Evolutionary conservation across 2,113 vertebrate genomes (phyloP).

Genomic region (Scortum barcoo): DNA sequence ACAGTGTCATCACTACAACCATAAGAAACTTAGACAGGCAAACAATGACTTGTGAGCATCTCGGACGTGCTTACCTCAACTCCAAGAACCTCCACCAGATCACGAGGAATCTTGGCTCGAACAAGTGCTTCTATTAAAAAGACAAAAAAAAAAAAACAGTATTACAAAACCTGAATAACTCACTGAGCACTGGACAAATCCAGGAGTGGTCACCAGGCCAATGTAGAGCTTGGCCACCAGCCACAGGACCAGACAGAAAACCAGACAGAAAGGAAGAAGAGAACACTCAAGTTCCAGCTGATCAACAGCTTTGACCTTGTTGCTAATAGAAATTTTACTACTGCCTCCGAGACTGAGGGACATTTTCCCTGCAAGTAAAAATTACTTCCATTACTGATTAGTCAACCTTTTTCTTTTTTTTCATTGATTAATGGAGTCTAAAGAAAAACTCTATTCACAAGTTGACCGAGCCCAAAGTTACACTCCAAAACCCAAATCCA

Average conservation of each 20-base stretch:
- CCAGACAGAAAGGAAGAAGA: no score
- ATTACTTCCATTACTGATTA: not conserved
- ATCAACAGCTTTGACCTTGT: not conserved
- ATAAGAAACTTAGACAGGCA: not conserved
- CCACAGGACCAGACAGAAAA: not conserved
- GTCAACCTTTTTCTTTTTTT: not conserved
- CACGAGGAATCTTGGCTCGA: slow-evolving; percentile 49
- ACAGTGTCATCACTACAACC: not conserved
- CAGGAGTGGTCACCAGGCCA: not conserved
- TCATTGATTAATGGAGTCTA: no score
- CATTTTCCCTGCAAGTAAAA: not conserved
- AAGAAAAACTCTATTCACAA: not conserved
- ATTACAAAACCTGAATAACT: not conserved
- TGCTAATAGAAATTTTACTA: no score
- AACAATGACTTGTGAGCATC: no score
- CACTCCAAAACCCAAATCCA: no score
- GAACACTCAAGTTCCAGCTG: no score
- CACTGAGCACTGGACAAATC: not conserved
- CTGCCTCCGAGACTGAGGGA: not conserved
- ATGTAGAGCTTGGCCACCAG: not conserved
- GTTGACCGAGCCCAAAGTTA: not conserved
- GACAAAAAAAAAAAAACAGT: slow-evolving; percentile 12
- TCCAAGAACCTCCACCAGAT: slow-evolving; percentile 61
- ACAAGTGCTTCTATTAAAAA: slow-evolving; percentile 44
- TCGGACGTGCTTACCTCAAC: slow-evolving; percentile 67